These are phyloP conservation scores for Hemibagrus wyckioides DNA, from an alignment of 2,113 vertebrate species.

Conservation along the genomic window DNA sequence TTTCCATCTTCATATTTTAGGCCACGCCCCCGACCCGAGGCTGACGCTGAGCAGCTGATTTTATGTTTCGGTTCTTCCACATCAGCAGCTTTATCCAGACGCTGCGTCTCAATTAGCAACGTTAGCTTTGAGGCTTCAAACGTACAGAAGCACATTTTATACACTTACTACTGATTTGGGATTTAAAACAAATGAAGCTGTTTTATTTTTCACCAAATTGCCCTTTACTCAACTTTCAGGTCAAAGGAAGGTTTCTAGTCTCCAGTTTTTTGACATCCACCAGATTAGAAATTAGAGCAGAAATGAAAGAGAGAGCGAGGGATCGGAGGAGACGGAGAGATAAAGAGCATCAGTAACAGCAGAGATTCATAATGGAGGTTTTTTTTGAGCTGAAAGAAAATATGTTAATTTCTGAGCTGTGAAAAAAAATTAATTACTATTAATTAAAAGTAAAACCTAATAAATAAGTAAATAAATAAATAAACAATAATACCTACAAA, in stretches of 20 bases:
- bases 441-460: not conserved
- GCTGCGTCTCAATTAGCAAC: too few species aligned
- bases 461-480: not conserved
- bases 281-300: not conserved
- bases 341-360: not conserved
- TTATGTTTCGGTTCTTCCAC: not conserved
- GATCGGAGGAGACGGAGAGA: not conserved
- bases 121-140: too few species aligned
- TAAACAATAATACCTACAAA: too few species aligned
- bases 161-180: not conserved
- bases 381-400: fast-evolving
- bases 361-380: not conserved
- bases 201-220: not conserved
- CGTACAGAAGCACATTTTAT: not conserved
- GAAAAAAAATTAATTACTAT: not conserved
- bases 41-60: not conserved
- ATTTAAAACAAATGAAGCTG: not conserved
- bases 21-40: not conserved
- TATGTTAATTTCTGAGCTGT: too few species aligned
- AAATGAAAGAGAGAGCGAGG: not conserved
- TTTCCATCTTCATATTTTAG: not conserved
- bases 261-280: not conserved
- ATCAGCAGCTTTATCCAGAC: not conserved
- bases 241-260: not conserved
- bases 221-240: not conserved